Evolutionary conservation across 2,113 vertebrate species (phyloP).

Genomic region (Dipodomys ordii): DNA sequence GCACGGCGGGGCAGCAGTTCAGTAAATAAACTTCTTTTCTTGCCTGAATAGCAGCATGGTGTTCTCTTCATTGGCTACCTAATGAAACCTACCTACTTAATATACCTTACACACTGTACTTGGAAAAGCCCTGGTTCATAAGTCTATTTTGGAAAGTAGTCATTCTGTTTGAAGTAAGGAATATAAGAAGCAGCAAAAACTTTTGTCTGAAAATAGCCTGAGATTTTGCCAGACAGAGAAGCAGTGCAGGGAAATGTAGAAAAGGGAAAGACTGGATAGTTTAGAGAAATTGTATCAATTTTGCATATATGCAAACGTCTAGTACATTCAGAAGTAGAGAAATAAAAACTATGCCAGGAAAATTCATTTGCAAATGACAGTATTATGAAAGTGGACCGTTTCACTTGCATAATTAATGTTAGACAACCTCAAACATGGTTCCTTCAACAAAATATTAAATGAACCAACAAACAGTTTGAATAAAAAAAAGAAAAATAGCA

Average conservation of each 20-base stretch:
- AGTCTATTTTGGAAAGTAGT: conserved; percentile 50
- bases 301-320: not conserved
- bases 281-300: not conserved
- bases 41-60: no score
- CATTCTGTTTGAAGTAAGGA: conserved; percentile 27
- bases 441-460: not conserved
- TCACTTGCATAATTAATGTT: not conserved
- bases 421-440: not conserved
- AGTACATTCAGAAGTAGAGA: not conserved
- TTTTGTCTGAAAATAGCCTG: conserved; percentile 56
- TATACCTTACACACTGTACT: not conserved
- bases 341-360: not conserved
- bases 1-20: no score
- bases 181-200: conserved; percentile 5
- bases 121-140: conserved; percentile 41
- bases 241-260: not conserved
- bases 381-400: not conserved
- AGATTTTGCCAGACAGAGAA: conserved; percentile 30
- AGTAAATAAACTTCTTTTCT: no score
- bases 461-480: not conserved
- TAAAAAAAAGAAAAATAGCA: not conserved
- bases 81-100: no score
- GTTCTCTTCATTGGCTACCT: no score
- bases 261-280: not conserved
- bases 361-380: not conserved